These are phyloP conservation scores for Chroicocephalus ridibundus DNA, from an alignment of 2,113 vertebrate genomes.

Conservation along the genomic window DNA sequence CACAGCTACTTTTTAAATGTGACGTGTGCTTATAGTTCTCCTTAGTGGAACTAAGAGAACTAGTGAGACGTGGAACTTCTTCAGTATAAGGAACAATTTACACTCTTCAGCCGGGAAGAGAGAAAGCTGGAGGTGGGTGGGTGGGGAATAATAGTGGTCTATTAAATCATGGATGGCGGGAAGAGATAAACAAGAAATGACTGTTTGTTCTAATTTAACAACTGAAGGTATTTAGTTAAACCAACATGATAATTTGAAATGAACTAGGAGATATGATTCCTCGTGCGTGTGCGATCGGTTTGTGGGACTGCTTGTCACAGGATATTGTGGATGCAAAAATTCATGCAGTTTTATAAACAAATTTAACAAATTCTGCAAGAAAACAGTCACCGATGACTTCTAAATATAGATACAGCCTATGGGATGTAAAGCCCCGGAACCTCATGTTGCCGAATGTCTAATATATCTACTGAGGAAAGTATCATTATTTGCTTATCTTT, in stretches of 20 bases:
- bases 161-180: neutral
- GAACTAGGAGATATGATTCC: neutral
- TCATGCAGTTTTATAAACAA: neutral
- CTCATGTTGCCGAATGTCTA: neutral
- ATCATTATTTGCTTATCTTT: neutral
- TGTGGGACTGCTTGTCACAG: neutral
- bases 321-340: neutral
- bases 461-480: neutral
- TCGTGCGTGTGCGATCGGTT: accelerated
- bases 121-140: neutral
- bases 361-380: neutral
- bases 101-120: neutral
- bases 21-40: neutral
- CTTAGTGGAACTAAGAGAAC: neutral
- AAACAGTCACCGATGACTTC: neutral
- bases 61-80: neutral
- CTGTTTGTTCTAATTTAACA: neutral
- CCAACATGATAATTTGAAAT: neutral
- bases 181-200: neutral
- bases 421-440: neutral
- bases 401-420: neutral
- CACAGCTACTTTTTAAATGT: neutral
- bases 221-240: neutral
- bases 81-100: neutral
- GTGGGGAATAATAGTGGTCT: neutral